Percentiles rank a stretch among this genome's conserved stretches.
Conservation (phyloP, 2,113 vertebrate genomes). For the Hippocampus guttulatus region DNA sequence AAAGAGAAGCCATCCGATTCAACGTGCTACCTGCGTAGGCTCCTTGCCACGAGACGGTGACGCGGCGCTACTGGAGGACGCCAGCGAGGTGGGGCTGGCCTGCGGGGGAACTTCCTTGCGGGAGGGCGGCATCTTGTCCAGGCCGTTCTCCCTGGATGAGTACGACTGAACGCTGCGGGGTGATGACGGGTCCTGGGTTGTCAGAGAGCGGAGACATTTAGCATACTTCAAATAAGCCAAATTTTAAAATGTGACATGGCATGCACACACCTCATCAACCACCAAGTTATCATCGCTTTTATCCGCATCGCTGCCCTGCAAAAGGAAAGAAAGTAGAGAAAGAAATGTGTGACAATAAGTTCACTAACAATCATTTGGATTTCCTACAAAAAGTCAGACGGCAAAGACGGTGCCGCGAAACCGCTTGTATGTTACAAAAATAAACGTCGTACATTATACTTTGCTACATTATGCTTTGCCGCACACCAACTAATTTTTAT, state of each 20-base stretch:
- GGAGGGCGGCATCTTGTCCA: constrained; percentile 77
- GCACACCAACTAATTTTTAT: too few species aligned
- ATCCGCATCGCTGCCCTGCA: constrained; percentile 87
- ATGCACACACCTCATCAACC: constrained; percentile 79
- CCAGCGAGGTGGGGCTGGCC: constrained; percentile 84
- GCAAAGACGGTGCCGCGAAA: too few species aligned
- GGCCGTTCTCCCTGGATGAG: constrained; percentile 84
- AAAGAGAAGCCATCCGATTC: neutral
- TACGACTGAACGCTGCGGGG: constrained; percentile 87
- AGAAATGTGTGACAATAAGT: neutral
- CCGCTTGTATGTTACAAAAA: too few species aligned
- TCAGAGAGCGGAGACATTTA: neutral
- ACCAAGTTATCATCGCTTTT: constrained; percentile 93
- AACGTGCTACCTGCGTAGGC: constrained; percentile 60
- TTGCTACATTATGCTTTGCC: too few species aligned
- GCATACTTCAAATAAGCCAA: neutral
- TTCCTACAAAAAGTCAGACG: too few species aligned
- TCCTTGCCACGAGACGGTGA: constrained; percentile 82
- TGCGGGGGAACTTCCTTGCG: constrained; percentile 79
- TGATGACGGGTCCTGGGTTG: constrained; percentile 82
- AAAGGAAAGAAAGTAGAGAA: constrained; percentile 24
- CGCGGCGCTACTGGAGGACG: constrained; percentile 82
- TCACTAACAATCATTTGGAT: neutral
- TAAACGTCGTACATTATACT: too few species aligned
- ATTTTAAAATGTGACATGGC: neutral